Evolutionary conservation across 1,140 invertebrate genomes (phyloP).

Genomic region (Apocrypta bakeri): DNA sequence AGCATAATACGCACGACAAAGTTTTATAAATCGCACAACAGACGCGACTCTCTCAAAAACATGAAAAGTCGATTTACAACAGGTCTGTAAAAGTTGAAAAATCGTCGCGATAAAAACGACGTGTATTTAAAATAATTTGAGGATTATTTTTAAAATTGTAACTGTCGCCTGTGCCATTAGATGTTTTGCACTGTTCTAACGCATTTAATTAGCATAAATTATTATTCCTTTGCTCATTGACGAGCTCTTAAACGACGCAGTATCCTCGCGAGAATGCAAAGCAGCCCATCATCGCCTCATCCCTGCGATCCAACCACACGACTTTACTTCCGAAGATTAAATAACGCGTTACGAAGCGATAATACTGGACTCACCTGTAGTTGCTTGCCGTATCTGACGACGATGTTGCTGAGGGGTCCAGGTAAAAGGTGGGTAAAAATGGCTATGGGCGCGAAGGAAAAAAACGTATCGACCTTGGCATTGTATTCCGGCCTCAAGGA

Average conservation of each 20-base stretch:
- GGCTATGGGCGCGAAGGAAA: constrained; percentile 76
- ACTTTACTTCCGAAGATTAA: neutral
- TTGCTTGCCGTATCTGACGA: constrained; percentile 62
- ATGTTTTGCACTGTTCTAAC: no score
- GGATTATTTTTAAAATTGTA: no score
- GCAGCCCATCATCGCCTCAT: neutral
- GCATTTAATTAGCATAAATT: no score
- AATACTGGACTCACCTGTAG: constrained; percentile 65
- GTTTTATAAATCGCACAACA: no score
- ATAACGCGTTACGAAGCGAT: no score
- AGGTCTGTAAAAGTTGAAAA: no score
- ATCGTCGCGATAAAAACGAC: no score
- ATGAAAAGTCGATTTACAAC: no score
- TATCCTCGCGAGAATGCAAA: neutral
- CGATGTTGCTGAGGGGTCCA: constrained; percentile 57
- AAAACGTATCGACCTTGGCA: constrained; percentile 67
- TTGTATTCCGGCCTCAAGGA: constrained; percentile 73
- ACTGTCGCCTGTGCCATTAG: no score
- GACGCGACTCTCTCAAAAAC: no score
- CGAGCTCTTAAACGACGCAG: neutral
- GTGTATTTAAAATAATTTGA: no score
- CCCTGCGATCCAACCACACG: neutral
- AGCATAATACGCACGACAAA: no score
- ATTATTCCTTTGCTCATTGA: neutral
- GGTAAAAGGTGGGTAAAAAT: constrained; percentile 63